These are phyloP conservation scores for Strigamia transsilvanica DNA, from an alignment of 2,888 invertebrate genomes.

Conservation along the genomic window DNA sequence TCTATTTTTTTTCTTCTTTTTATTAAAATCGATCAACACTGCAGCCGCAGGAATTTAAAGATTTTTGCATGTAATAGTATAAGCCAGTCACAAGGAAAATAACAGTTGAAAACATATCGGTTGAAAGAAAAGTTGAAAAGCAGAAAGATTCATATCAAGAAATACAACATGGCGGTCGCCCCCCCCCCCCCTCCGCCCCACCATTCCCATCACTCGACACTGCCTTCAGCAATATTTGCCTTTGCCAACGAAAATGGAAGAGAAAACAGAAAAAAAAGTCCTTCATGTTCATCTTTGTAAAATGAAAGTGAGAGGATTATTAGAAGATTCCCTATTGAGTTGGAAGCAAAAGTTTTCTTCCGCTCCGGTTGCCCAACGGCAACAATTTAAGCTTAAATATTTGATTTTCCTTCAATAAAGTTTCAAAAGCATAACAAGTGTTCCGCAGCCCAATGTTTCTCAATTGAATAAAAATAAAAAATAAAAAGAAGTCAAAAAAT, in stretches of 20 bases:
- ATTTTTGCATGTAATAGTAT: conserved; percentile 33
- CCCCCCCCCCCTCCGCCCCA: neutral
- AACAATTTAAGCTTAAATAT: conserved; percentile 1
- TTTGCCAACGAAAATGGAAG: neutral
- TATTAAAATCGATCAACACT: conserved; percentile 35
- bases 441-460: neutral
- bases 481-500: neutral
- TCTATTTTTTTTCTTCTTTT: neutral
- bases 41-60: conserved; percentile 22
- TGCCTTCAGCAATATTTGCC: neutral
- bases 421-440: neutral
- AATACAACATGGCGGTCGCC: conserved; percentile 3
- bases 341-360: neutral
- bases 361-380: neutral
- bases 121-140: neutral
- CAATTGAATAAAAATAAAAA: neutral
- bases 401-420: neutral
- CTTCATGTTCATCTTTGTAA: neutral
- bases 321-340: conserved; percentile 32
- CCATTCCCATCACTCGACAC: neutral
- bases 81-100: conserved; percentile 1
- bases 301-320: conserved; percentile 20
- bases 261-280: neutral
- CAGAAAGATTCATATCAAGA: neutral
- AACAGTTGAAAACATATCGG: neutral